phyloP scores from a whole-genome alignment of 1,140 invertebrate genomes.

The Pogonus chalceus region DNA sequence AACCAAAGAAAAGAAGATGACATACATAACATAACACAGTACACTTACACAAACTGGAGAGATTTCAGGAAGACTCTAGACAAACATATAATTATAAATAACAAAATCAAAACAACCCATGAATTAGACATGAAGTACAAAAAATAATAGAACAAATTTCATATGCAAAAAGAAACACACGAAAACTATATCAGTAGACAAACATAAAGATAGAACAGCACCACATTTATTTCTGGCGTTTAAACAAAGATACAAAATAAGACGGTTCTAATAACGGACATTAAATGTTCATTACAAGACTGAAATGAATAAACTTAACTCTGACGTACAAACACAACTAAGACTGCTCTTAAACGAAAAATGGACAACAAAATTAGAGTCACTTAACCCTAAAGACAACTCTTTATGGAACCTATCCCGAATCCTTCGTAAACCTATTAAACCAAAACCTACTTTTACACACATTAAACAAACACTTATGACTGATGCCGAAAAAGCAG shows the following conservation, averaged over 20 bases:
- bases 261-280: background rate
- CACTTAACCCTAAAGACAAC: constrained; percentile 15
- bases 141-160: constrained; percentile 1
- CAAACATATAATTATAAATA: background rate
- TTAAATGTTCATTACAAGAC: background rate
- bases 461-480: constrained; percentile 1
- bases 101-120: background rate
- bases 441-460: constrained; percentile 10
- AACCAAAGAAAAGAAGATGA: background rate
- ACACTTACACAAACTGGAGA: background rate
- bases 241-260: background rate
- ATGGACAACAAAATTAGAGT: constrained; percentile 7
- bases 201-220: constrained; percentile 8
- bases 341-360: background rate
- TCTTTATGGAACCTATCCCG: constrained; percentile 17
- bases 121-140: background rate
- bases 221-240: background rate
- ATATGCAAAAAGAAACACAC: no score
- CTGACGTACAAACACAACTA: constrained; percentile 13
- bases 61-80: background rate
- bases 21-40: background rate
- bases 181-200: constrained; percentile 10
- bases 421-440: no score
- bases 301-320: background rate
- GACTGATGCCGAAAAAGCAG: constrained; percentile 13